Evolutionary conservation across 2,113 vertebrate genomes (phyloP).

Genomic region (Sander vitreus): DNA sequence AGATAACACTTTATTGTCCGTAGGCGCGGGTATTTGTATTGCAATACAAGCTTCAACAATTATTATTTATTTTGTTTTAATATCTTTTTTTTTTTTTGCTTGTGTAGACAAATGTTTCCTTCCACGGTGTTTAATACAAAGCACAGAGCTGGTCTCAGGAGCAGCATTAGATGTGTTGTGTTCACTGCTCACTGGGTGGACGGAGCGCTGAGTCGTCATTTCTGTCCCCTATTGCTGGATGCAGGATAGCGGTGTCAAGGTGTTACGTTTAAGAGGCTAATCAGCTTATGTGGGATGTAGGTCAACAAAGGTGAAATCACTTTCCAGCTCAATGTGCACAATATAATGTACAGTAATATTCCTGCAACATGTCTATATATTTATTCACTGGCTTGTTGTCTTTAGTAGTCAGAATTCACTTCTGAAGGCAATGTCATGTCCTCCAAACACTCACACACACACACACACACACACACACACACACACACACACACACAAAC

Average conservation of each 20-base stretch:
- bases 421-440: not conserved
- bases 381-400: not conserved
- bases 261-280: constrained; percentile 88
- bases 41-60: too few species aligned
- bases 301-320: constrained; percentile 84
- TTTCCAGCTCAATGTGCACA: constrained; percentile 13
- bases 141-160: not conserved
- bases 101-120: not conserved
- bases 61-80: too few species aligned
- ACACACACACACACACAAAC: not conserved
- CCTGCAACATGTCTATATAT: not conserved
- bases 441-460: not conserved
- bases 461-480: constrained; percentile 7
- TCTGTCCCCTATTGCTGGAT: constrained; percentile 75
- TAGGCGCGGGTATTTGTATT: too few species aligned
- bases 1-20: too few species aligned
- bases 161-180: constrained; percentile 12
- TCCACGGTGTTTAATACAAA: not conserved
- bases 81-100: not conserved
- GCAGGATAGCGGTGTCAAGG: constrained; percentile 75
- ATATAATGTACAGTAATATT: not conserved
- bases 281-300: constrained; percentile 88
- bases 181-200: constrained; percentile 26
- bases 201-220: constrained; percentile 71
- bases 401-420: not conserved